phyloP scores from a whole-genome alignment of 1,140 invertebrate genomes.

The Mizuhopecten yessoensis region DNA sequence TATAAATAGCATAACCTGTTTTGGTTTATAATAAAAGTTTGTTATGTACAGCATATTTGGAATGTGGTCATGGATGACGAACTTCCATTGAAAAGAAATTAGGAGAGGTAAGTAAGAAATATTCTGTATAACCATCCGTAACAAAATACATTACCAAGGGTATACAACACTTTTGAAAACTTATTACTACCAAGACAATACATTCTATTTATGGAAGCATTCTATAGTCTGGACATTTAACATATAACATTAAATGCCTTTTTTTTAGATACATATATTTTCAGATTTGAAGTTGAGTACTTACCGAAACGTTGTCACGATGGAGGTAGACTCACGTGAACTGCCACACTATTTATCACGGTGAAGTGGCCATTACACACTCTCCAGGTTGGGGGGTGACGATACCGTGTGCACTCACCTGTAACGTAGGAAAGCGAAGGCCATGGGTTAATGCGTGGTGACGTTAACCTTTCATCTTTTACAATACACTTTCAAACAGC shows the following conservation, averaged over 20 bases:
- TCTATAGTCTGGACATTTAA: too few species aligned
- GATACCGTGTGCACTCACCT: neutral
- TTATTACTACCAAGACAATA: too few species aligned
- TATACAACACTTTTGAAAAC: too few species aligned
- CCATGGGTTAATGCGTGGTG: neutral
- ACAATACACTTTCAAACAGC: neutral
- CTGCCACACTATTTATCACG: neutral
- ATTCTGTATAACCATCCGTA: too few species aligned
- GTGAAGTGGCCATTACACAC: neutral
- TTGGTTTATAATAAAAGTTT: neutral
- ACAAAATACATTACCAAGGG: too few species aligned
- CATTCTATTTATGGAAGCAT: neutral
- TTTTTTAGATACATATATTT: too few species aligned
- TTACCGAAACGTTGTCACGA: neutral
- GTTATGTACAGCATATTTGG: neutral
- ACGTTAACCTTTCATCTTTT: neutral
- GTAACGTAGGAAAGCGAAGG: neutral
- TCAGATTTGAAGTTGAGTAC: too few species aligned
- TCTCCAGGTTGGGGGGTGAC: neutral
- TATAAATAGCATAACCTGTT: constrained; percentile 29
- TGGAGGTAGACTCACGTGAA: neutral
- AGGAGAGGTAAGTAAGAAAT: too few species aligned
- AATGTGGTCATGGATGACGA: too few species aligned
- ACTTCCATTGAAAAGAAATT: too few species aligned
- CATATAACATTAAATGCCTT: too few species aligned